These are phyloP conservation scores for Neofelis nebulosa DNA, from an alignment of 2,113 vertebrate species.

Conservation along the genomic window DNA sequence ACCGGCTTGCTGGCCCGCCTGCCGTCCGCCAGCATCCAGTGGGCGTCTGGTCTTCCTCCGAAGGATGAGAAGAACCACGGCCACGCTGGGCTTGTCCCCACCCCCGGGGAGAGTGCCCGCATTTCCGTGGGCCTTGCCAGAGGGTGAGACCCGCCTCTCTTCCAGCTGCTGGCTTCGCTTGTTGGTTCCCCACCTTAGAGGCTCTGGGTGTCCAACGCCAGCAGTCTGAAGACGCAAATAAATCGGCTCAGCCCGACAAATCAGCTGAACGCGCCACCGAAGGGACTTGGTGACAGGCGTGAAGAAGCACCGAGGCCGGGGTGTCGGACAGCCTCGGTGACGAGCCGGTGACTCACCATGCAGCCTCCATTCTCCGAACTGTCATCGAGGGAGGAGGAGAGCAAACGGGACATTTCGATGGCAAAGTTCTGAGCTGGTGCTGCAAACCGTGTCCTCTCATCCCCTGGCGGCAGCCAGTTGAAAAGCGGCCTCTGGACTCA, in stretches of 20 bases:
- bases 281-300: slow-evolving; percentile 15
- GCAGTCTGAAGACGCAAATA: not conserved
- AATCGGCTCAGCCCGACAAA: slow-evolving; percentile 7
- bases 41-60: rapidly evolving
- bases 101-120: not conserved
- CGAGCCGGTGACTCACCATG: not conserved
- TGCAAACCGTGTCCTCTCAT: not conserved
- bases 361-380: not conserved
- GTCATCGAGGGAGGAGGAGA: not conserved
- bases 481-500: not conserved
- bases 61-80: not conserved
- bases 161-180: not conserved
- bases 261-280: not conserved
- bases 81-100: rapidly evolving
- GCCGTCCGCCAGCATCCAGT: not conserved
- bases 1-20: too few relatives aligned
- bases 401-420: slow-evolving; percentile 48
- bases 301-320: not conserved
- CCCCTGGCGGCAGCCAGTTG: not conserved
- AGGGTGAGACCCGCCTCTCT: rapidly evolving
- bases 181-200: not conserved
- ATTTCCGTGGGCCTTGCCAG: rapidly evolving
- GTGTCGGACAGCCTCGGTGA: slow-evolving; percentile 20
- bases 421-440: not conserved
- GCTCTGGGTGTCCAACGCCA: rapidly evolving